Evolutionary conservation across 2,797 vertebrate species (phyloP).

Genomic region (Lepidocolaptes lacrymiger): DNA sequence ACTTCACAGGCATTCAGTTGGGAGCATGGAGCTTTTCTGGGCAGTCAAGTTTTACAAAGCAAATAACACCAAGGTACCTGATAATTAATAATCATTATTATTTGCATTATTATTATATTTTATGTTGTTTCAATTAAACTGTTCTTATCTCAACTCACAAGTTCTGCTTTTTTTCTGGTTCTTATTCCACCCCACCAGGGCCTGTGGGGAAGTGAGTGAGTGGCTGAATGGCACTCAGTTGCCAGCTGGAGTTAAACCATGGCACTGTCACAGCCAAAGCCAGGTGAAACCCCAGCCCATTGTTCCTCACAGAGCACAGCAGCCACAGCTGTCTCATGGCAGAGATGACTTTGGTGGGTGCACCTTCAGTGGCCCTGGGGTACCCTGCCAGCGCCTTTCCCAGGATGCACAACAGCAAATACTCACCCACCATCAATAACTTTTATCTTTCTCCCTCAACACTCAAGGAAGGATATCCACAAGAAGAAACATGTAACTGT

Average conservation of each 20-base stretch:
- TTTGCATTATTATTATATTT: background rate
- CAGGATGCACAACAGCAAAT: rapidly evolving
- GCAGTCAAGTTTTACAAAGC: background rate
- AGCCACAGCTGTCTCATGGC: background rate
- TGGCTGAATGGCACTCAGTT: background rate
- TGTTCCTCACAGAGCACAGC: background rate
- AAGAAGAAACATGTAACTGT: background rate
- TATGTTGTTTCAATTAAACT: background rate
- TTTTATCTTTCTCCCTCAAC: background rate
- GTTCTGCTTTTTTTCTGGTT: background rate
- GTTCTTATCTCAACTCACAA: background rate
- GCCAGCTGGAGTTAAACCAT: too few species aligned
- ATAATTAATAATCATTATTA: too few species aligned
- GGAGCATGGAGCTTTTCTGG: background rate
- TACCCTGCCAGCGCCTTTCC: rapidly evolving
- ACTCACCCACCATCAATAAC: rapidly evolving
- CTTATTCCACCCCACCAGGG: background rate
- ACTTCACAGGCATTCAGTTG: too few species aligned
- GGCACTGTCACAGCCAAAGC: background rate
- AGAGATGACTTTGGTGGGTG: rapidly evolving
- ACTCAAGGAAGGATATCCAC: background rate
- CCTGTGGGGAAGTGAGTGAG: background rate
- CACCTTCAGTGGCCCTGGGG: background rate
- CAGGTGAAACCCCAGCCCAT: rapidly evolving
- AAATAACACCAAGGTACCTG: background rate